Evolutionary conservation across 2,797 vertebrate species (phyloP).

Genomic region (Rhincodon typus): DNA sequence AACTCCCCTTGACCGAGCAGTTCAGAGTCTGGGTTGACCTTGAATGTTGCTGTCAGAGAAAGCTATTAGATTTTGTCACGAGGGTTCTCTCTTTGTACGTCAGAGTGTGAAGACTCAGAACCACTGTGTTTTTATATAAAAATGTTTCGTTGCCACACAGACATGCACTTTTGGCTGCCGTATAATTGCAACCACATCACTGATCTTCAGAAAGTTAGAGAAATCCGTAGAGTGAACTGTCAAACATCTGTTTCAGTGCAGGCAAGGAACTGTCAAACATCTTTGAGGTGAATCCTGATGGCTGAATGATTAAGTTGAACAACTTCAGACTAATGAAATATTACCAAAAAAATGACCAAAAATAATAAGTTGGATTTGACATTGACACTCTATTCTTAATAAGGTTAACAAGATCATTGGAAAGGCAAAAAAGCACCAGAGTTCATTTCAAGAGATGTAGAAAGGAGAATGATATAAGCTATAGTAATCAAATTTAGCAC

Average conservation of each 20-base stretch:
- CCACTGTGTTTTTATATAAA: neutral
- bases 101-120: neutral
- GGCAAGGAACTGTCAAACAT: neutral
- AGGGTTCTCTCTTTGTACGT: neutral
- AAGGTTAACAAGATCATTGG: neutral
- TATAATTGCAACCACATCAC: no score
- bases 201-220: neutral
- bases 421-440: neutral
- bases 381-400: neutral
- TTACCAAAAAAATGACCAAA: neutral
- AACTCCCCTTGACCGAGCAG: no score
- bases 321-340: neutral
- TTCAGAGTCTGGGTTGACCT: neutral
- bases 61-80: neutral
- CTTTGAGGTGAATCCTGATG: neutral
- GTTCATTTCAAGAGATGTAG: neutral
- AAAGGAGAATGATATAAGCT: neutral
- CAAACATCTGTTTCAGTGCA: no score
- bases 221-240: neutral
- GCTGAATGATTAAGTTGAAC: neutral
- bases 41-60: neutral
- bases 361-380: neutral
- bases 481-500: neutral
- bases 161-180: neutral
- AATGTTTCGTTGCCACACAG: neutral